A percentile compares a stretch with the other conserved stretches of the same genome.
phyloP scores from a whole-genome alignment of 2,797 vertebrate species.

The Tamandua tetradactyla region DNA sequence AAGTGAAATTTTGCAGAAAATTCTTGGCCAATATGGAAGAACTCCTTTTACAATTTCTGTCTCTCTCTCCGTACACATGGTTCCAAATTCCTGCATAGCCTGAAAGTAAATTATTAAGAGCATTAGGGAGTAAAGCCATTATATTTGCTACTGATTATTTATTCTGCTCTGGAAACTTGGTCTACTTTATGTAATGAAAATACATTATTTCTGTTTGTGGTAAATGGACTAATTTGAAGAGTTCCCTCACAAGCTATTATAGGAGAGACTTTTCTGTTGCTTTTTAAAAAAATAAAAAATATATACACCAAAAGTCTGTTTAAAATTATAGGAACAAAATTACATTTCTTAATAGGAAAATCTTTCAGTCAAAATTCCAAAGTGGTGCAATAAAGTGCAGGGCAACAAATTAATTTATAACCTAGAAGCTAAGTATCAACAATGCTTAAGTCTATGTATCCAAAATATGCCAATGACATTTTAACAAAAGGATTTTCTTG shows the following conservation, averaged over 20 bases:
- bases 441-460: not conserved
- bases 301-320: not conserved
- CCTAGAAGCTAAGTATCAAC: not conserved
- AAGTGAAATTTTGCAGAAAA: slow-evolving; percentile 97
- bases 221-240: not conserved
- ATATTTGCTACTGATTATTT: not conserved
- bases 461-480: slow-evolving; percentile 11
- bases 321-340: slow-evolving; percentile 14
- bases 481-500: slow-evolving; percentile 49
- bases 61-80: slow-evolving; percentile 96
- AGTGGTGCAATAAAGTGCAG: not conserved
- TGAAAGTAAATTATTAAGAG: slow-evolving; percentile 79
- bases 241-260: not conserved
- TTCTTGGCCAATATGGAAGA: slow-evolving; percentile 97
- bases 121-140: not conserved
- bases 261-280: not conserved
- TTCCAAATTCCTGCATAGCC: slow-evolving; percentile 98
- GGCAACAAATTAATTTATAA: slow-evolving; percentile 36
- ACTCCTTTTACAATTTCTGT: slow-evolving; percentile 95
- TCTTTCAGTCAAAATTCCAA: not conserved
- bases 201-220: not conserved
- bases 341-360: slow-evolving; percentile 17
- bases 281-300: not conserved
- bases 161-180: not conserved
- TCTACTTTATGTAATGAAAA: slow-evolving; percentile 46